Evolutionary conservation across 2,888 invertebrate genomes (phyloP).

Genomic region (Cryptus viduatorius): DNA sequence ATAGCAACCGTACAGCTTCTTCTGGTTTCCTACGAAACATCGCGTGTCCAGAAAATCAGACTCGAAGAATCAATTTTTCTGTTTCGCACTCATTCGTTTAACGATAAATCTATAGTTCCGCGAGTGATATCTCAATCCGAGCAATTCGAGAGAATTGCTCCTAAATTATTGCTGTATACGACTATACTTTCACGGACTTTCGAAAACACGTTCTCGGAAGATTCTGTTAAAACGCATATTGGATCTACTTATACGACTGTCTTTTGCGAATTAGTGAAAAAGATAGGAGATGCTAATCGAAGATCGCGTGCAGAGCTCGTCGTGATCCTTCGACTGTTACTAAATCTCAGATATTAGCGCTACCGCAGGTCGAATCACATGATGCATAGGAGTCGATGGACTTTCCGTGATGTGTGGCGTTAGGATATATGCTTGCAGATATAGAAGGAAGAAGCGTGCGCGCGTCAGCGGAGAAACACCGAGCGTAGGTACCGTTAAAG

Average conservation of each 20-base stretch:
- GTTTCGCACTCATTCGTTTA: constrained; percentile 35
- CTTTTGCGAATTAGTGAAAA: neutral
- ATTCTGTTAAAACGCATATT: constrained; percentile 5
- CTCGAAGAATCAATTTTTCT: constrained; percentile 36
- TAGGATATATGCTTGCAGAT: neutral
- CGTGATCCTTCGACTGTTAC: constrained; percentile 42
- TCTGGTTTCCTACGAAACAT: constrained; percentile 31
- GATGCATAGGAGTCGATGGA: constrained; percentile 54
- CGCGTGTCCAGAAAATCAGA: constrained; percentile 60
- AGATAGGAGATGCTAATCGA: constrained; percentile 47
- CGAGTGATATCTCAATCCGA: constrained; percentile 56
- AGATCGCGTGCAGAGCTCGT: constrained; percentile 53
- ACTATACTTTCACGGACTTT: constrained; percentile 55
- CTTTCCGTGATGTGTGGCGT: constrained; percentile 58
- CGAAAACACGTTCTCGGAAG: constrained; percentile 33
- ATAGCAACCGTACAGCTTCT: constrained; percentile 11
- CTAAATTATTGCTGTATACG: constrained; percentile 30
- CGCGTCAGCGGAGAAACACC: constrained; percentile 5
- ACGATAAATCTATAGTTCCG: constrained; percentile 39
- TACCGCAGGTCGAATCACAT: constrained; percentile 22
- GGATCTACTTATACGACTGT: constrained; percentile 3
- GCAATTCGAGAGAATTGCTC: constrained; percentile 8
- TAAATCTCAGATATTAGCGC: constrained; percentile 40
- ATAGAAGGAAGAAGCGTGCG: constrained; percentile 41
- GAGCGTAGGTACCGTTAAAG: constrained; percentile 21